phyloP scores from a whole-genome alignment of 1,140 invertebrate species.

The Drosophila biarmipes region DNA sequence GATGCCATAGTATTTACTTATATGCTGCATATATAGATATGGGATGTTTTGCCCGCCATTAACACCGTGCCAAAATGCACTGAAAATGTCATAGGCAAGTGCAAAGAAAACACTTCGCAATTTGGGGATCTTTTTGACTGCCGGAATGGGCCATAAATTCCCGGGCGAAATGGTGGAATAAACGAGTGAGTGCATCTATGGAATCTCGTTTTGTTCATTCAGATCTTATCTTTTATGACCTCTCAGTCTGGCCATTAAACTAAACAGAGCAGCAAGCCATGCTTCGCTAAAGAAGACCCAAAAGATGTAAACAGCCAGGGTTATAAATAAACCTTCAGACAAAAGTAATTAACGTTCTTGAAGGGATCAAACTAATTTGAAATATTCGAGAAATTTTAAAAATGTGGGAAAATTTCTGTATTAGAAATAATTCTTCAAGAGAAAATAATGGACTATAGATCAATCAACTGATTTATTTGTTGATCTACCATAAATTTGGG shows the following conservation, averaged over 20 bases:
- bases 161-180: constrained; percentile 1
- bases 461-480: background rate
- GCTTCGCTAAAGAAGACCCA: constrained; percentile 19
- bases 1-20: background rate
- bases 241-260: constrained; percentile 22
- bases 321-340: constrained; percentile 2
- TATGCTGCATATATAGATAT: constrained; percentile 24
- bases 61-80: constrained; percentile 34
- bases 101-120: constrained; percentile 20
- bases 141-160: constrained; percentile 16
- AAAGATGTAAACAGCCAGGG: constrained; percentile 15
- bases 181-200: constrained; percentile 34
- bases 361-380: too few relatives aligned
- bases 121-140: constrained; percentile 7
- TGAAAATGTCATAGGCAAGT: constrained; percentile 42
- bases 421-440: background rate
- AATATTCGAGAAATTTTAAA: background rate
- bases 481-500: background rate
- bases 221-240: constrained; percentile 20
- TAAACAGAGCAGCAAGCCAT: constrained; percentile 12
- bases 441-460: background rate
- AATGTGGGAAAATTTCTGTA: background rate
- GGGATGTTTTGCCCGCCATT: constrained; percentile 31
- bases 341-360: background rate
- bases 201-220: constrained; percentile 27